Evolutionary conservation across 92 coral and sea anemone species (phyloP), one percentile per base, ranked within the genome.

Genomic region (Galaxea fascicularis): DNA sequence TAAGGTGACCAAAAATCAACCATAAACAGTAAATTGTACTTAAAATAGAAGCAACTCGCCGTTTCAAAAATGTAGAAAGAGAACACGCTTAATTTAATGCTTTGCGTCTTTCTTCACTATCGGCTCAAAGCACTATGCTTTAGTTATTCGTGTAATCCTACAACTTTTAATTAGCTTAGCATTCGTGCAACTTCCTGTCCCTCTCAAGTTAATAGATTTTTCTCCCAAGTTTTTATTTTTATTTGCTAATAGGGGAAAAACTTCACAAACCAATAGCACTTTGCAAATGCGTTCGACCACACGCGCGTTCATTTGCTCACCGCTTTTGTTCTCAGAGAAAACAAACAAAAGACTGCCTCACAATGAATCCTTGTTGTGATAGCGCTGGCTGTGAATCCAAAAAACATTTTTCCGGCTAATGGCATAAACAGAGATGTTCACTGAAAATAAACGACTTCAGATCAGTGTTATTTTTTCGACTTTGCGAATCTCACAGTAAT

Each of bases 301-400:
- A 80, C 86, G 87, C 91, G 77, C 30, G 51, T 52, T 39, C 17
- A 21, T 58, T 17, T 44, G 20, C 74, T 45, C 26, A 29, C 51
- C 45, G 63, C 65, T 86, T 87, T 80, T 87, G 91, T 81, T 63
- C 91, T 35, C 82, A 80, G 91, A 81, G 91, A 87, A 87, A 87
- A 87, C 91, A 87, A 87, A 80, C 74, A 58, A 27, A 80, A 8
- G 27, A 8, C 25, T 70, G 59, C 29, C 52, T 39, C 63, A 81
- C 58, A 80, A 80, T 74, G 87, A 82, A 25, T 71, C 73, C 44
- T 62, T 87, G 91, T 80, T 87, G 81, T 87, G 87, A 87, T 87
- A 80, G 87, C 74, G 87, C 84, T 41, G 80, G 65, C 49, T 80
- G 81, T 63, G 86, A 87, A 54, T 81, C 62, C 91, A 74, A 74